Percentiles rank a stretch among this genome's conserved stretches.
phyloP scores from a whole-genome alignment of 2,113 vertebrate species.

The Zingel zingel region DNA sequence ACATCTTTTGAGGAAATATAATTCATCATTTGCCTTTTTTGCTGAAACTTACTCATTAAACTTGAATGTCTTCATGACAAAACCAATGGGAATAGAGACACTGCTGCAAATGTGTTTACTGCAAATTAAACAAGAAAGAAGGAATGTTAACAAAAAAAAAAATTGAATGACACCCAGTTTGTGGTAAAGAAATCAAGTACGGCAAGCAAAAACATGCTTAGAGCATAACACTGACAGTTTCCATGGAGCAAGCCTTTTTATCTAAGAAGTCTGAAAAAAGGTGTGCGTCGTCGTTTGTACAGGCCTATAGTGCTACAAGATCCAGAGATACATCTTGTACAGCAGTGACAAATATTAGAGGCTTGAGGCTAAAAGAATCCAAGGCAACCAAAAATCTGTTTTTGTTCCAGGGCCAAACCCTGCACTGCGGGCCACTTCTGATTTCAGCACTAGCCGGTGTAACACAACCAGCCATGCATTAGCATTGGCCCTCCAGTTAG shows the following conservation, averaged over 20 bases:
- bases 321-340: conserved; percentile 64
- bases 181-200: conserved; percentile 21
- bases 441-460: conserved; percentile 82
- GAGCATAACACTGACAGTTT: conserved; percentile 68
- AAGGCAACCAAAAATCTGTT: conserved; percentile 77
- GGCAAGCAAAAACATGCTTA: conserved; percentile 24
- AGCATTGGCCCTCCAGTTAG: conserved; percentile 85
- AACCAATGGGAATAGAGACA: not conserved
- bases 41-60: not conserved
- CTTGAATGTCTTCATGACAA: not conserved
- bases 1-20: conserved; percentile 18
- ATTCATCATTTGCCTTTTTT: not conserved
- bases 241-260: conserved; percentile 76
- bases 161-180: not conserved
- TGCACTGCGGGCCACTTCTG: conserved; percentile 78
- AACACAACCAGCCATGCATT: conserved; percentile 86
- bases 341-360: conserved; percentile 72
- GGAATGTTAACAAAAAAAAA: not conserved
- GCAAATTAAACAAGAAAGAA: not conserved
- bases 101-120: not conserved
- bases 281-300: conserved; percentile 44
- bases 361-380: conserved; percentile 75
- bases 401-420: conserved; percentile 77
- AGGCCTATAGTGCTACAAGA: conserved; percentile 62
- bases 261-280: conserved; percentile 72